phyloP scores from a whole-genome alignment of 2,888 invertebrate genomes.

The Carcina quercana region DNA sequence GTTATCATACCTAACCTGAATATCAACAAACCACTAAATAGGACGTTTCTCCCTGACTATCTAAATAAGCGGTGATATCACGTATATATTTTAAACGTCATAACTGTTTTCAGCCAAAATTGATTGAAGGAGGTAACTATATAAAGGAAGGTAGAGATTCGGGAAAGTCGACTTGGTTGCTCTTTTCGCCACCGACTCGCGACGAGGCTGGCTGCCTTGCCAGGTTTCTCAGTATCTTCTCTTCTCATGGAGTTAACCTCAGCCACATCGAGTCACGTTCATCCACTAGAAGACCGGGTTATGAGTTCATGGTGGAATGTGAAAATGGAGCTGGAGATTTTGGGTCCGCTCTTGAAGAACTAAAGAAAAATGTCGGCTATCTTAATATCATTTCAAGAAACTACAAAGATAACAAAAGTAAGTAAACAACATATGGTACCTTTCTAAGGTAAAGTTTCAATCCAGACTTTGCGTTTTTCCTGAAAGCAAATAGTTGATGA shows the following conservation, averaged over 20 bases:
- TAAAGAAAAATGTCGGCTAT: constrained; percentile 82
- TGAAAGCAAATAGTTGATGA: too few species aligned
- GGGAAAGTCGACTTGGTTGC: constrained; percentile 84
- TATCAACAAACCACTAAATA: constrained; percentile 5
- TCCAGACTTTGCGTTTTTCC: too few species aligned
- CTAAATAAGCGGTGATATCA: not conserved
- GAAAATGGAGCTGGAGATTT: constrained; percentile 84
- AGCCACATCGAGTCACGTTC: constrained; percentile 94
- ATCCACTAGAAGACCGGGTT: constrained; percentile 84
- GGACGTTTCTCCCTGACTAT: constrained; percentile 4
- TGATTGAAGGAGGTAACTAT: constrained; percentile 88
- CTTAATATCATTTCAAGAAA: constrained; percentile 93
- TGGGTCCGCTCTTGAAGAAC: constrained; percentile 81
- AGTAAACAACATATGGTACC: too few species aligned
- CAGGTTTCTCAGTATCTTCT: constrained; percentile 90
- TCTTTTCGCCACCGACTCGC: constrained; percentile 88
- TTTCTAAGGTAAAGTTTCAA: too few species aligned
- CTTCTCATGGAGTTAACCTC: constrained; percentile 86
- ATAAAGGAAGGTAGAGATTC: constrained; percentile 87
- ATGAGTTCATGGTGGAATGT: constrained; percentile 97
- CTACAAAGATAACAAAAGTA: constrained; percentile 85
- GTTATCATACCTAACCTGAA: constrained; percentile 15
- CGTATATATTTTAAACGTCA: not conserved
- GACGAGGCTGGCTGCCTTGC: constrained; percentile 93
- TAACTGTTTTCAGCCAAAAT: constrained; percentile 78